Percentiles rank a stretch among this genome's conserved stretches.
phyloP scores from a whole-genome alignment of 64 coral and sea anemone genomes.

The Montipora efflorescens region DNA sequence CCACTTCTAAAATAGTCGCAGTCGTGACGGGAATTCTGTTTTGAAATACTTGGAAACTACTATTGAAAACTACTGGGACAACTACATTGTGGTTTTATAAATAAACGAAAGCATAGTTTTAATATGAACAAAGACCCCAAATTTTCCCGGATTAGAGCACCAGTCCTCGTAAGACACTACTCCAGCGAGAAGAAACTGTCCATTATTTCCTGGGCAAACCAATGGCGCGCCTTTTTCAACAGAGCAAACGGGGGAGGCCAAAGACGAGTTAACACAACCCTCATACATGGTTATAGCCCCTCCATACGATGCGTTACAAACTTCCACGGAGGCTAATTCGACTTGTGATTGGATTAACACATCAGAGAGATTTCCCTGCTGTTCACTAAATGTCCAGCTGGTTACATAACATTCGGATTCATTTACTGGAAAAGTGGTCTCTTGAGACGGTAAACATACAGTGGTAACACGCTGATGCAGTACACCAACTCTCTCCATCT shows the following conservation, averaged over 20 bases:
- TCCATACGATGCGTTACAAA: slow-evolving; percentile 35
- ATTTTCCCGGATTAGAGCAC: slow-evolving; percentile 82
- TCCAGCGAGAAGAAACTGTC: slow-evolving; percentile 77
- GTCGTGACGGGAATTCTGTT: too few species aligned
- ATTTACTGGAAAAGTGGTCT: not conserved
- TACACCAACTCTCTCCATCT: not conserved
- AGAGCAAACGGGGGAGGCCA: not conserved
- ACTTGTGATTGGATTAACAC: slow-evolving; percentile 30
- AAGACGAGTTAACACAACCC: not conserved
- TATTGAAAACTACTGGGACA: too few species aligned
- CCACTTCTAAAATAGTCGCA: too few species aligned
- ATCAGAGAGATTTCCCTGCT: slow-evolving; percentile 2
- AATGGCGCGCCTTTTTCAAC: slow-evolving; percentile 24
- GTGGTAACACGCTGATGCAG: slow-evolving; percentile 22
- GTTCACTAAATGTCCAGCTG: slow-evolving; percentile 10
- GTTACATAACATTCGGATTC: slow-evolving; percentile 11
- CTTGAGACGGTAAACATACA: slow-evolving; percentile 3
- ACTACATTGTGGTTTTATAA: not conserved
- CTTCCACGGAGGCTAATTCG: not conserved
- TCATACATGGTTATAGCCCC: slow-evolving; percentile 14
- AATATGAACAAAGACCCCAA: slow-evolving; percentile 87
- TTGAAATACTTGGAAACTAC: too few species aligned
- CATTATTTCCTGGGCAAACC: slow-evolving; percentile 76
- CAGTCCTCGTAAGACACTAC: slow-evolving; percentile 75
- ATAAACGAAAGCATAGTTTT: slow-evolving; percentile 84